Conservation (phyloP, 2,888 invertebrate species). For the Oxytorus armatus region DNA sequence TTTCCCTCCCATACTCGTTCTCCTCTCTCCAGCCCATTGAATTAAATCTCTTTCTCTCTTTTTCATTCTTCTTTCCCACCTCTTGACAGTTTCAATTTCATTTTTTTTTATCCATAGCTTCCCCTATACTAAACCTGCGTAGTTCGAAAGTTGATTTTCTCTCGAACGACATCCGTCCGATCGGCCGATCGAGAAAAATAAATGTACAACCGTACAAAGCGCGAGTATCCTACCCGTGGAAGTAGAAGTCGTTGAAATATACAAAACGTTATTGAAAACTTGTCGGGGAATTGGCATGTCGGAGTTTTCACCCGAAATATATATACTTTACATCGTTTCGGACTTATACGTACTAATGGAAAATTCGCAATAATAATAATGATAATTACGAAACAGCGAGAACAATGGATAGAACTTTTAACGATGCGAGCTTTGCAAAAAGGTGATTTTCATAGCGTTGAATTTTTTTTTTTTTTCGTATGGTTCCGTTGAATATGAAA, state of each 20-base stretch:
- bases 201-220: constrained; percentile 20
- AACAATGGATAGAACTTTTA: neutral
- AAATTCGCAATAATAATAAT: neutral
- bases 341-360: neutral
- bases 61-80: constrained; percentile 1
- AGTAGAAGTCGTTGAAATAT: constrained; percentile 33
- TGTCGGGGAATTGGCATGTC: constrained; percentile 9
- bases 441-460: neutral
- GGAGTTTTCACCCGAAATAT: neutral
- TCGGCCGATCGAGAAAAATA: constrained; percentile 19
- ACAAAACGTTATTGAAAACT: constrained; percentile 34
- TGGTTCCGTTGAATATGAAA: too few relatives aligned
- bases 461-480: too few relatives aligned
- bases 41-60: constrained; percentile 24
- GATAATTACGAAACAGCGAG: constrained; percentile 2
- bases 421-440: neutral
- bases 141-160: constrained; percentile 32
- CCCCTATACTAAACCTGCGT: constrained; percentile 7
- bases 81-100: constrained; percentile 36
- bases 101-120: constrained; percentile 4
- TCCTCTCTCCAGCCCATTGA: constrained; percentile 15
- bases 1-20: neutral
- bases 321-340: neutral
- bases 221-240: constrained; percentile 9
- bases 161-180: constrained; percentile 17